These are phyloP conservation scores for Neogobius melanostomus DNA, from an alignment of 2,113 vertebrate genomes.

Conservation along the genomic window DNA sequence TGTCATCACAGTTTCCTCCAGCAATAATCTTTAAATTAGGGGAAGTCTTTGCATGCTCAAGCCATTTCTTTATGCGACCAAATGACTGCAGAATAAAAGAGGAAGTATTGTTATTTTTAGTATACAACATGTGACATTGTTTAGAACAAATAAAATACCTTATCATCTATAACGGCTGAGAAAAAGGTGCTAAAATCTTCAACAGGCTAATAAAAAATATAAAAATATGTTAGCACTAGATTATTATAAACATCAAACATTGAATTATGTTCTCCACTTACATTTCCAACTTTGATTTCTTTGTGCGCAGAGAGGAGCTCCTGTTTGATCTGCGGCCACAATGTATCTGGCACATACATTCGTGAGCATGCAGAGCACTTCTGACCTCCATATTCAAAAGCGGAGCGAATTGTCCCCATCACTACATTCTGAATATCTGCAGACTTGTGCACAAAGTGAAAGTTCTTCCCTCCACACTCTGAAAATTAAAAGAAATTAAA, in stretches of 20 bases:
- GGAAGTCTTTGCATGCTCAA: conserved; percentile 80
- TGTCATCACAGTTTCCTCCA: conserved; percentile 83
- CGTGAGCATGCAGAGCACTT: conserved; percentile 97
- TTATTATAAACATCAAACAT: too few species aligned
- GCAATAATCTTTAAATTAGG: conserved; percentile 84
- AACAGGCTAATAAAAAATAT: conserved; percentile 75
- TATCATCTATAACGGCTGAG: conserved; percentile 93
- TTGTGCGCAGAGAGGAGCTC: conserved; percentile 82
- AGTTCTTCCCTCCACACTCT: conserved; percentile 99
- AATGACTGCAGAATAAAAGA: conserved; percentile 78
- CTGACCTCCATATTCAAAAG: conserved; percentile 93
- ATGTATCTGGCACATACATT: conserved; percentile 85
- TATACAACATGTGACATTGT: neutral
- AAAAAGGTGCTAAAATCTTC: conserved; percentile 89
- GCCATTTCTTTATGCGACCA: conserved; percentile 82
- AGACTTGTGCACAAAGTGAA: conserved; percentile 91
- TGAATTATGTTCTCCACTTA: conserved; percentile 69
- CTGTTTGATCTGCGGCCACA: conserved; percentile 88
- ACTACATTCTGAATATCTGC: conserved; percentile 86
- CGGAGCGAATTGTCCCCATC: conserved; percentile 88
- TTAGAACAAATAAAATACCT: conserved; percentile 72
- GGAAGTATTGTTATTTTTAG: neutral
- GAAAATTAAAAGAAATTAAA: neutral
- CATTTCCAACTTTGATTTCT: conserved; percentile 87
- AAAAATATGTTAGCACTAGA: neutral